A percentile compares a stretch with the other conserved stretches of the same genome.
phyloP scores from a whole-genome alignment of 2,797 vertebrate species.

The Peromyscus nudipes region DNA sequence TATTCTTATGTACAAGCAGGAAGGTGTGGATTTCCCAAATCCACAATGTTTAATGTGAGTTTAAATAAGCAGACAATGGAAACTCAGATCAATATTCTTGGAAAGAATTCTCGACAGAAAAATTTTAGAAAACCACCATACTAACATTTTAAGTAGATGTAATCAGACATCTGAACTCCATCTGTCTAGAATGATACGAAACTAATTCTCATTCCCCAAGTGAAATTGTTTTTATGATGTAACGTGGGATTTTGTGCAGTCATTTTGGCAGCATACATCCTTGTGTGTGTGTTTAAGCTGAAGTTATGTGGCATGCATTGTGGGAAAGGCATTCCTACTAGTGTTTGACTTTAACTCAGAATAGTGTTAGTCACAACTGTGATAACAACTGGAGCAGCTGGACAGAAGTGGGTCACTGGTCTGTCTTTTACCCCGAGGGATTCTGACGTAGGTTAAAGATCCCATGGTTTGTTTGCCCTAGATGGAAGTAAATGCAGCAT shows the following conservation, averaged over 20 bases:
- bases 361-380: neutral
- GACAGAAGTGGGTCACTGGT: neutral
- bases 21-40: neutral
- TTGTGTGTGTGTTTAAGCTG: neutral
- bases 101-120: conserved; percentile 44
- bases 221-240: conserved; percentile 44
- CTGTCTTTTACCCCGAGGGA: neutral
- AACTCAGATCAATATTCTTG: neutral
- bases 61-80: conserved; percentile 40
- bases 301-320: neutral
- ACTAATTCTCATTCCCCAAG: conserved; percentile 29
- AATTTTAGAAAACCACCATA: conserved; percentile 32
- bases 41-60: neutral
- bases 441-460: neutral
- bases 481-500: neutral
- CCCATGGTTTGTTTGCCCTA: neutral
- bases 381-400: neutral
- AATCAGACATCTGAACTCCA: neutral
- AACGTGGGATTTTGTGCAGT: conserved; percentile 5
- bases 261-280: neutral
- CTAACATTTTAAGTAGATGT: conserved; percentile 29
- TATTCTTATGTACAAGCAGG: neutral
- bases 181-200: conserved; percentile 36
- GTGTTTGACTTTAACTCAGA: conserved; percentile 41
- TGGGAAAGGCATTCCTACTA: conserved; percentile 26